Conservation (phyloP, 2,113 vertebrate species). For the Rhombomys opimus region DNA sequence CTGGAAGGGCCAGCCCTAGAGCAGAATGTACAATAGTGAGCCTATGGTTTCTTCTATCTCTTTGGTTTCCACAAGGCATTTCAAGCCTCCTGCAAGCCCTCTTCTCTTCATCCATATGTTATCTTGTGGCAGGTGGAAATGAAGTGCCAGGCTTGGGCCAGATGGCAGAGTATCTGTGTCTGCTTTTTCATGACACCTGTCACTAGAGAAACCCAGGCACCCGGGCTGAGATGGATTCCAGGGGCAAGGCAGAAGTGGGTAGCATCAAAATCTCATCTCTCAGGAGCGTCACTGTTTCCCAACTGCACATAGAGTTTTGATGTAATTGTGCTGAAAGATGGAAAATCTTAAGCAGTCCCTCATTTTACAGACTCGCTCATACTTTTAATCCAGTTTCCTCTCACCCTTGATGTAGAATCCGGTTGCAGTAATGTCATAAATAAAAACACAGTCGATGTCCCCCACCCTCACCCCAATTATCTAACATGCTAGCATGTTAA, state of each 20-base stretch:
- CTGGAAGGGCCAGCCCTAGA: background rate
- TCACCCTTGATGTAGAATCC: background rate
- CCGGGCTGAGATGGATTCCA: background rate
- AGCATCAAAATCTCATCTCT: background rate
- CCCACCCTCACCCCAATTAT: background rate
- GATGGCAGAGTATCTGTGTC: conserved; percentile 68
- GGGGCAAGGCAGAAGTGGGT: background rate
- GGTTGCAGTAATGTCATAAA: background rate
- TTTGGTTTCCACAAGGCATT: background rate
- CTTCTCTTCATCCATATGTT: background rate
- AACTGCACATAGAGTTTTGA: background rate
- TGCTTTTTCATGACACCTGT: conserved; percentile 66
- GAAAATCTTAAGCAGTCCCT: background rate
- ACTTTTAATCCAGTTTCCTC: background rate
- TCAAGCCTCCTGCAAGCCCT: background rate
- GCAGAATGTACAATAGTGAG: background rate
- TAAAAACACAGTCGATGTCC: background rate
- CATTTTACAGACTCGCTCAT: background rate
- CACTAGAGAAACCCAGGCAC: conserved; percentile 9
- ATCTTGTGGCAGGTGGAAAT: conserved; percentile 78
- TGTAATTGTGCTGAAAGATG: background rate
- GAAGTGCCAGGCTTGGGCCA: conserved; percentile 45
- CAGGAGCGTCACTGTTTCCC: background rate
- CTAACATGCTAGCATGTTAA: background rate
- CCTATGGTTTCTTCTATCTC: background rate